Evolutionary conservation across 2,888 invertebrate species (phyloP).

Genomic region (Acanthacorydalis orientalis): DNA sequence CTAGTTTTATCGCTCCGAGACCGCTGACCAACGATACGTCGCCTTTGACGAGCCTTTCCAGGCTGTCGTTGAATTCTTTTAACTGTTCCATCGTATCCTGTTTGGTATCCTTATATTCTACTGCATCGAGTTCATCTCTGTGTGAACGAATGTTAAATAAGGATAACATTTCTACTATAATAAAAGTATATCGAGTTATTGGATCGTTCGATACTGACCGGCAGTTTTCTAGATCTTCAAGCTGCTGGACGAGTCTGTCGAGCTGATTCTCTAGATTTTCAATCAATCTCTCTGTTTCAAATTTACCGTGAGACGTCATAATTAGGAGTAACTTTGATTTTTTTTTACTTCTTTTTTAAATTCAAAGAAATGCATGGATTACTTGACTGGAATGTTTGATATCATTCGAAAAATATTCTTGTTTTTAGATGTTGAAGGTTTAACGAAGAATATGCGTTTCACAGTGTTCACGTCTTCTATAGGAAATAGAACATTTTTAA

Average conservation of each 20-base stretch:
- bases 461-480: too few relatives aligned
- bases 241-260: slow-evolving; percentile 47
- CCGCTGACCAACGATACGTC: slow-evolving; percentile 48
- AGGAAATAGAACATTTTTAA: too few relatives aligned
- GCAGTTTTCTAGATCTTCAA: slow-evolving; percentile 52
- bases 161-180: not conserved
- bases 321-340: slow-evolving; percentile 5
- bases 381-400: too few relatives aligned
- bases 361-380: not conserved
- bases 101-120: slow-evolving; percentile 50
- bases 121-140: slow-evolving; percentile 42
- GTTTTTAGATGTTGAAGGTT: too few relatives aligned
- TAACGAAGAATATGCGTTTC: too few relatives aligned
- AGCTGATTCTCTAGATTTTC: slow-evolving; percentile 50
- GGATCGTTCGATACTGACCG: slow-evolving; percentile 39
- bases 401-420: too few relatives aligned
- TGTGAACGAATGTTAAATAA: slow-evolving; percentile 9
- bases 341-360: not conserved
- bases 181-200: not conserved
- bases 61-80: slow-evolving; percentile 45
- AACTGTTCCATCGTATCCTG: slow-evolving; percentile 53
- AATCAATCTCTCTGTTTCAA: slow-evolving; percentile 42
- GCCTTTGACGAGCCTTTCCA: slow-evolving; percentile 45
- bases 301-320: slow-evolving; percentile 35
- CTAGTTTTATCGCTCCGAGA: slow-evolving; percentile 46